Conservation (phyloP, 2,113 vertebrate genomes). For the Eublepharis macularius region DNA sequence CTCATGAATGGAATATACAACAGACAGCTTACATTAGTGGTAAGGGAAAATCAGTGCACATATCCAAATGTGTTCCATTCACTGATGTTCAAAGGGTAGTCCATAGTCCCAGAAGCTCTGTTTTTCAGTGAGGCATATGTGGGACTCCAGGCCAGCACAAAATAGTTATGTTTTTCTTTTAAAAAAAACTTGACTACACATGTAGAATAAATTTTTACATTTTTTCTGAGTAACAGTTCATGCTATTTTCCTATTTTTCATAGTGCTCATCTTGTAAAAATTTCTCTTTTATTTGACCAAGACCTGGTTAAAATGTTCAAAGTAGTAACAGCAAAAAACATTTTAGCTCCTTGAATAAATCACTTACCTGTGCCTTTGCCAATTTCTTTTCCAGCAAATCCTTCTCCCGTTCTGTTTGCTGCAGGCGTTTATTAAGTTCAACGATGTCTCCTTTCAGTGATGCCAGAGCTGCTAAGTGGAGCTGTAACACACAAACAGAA, state of each 20-base stretch:
- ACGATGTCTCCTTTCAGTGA: slow-evolving; percentile 86
- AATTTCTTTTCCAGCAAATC: slow-evolving; percentile 86
- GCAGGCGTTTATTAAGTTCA: slow-evolving; percentile 86
- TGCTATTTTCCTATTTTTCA: not conserved
- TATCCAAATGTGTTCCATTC: not conserved
- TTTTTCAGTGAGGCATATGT: not conserved
- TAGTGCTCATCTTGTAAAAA: not conserved
- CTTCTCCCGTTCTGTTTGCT: slow-evolving; percentile 84
- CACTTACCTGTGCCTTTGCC: slow-evolving; percentile 84
- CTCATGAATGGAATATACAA: not conserved
- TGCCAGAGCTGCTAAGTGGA: slow-evolving; percentile 86
- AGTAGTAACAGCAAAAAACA: not conserved
- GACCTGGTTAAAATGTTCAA: not conserved
- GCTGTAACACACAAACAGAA: slow-evolving; percentile 66
- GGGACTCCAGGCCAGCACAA: not conserved
- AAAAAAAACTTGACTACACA: not conserved
- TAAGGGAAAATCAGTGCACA: not conserved
- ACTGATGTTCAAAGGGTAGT: not conserved
- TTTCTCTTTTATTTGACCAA: not conserved
- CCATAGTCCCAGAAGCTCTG: not conserved
- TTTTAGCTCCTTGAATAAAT: slow-evolving; percentile 16
- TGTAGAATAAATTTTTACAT: not conserved
- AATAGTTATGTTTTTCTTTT: not conserved
- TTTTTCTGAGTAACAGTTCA: not conserved
- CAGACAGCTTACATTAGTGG: not conserved